These are phyloP conservation scores for Meteorus sp. DNA, from an alignment of 1,140 invertebrate species.

Conservation along the genomic window DNA sequence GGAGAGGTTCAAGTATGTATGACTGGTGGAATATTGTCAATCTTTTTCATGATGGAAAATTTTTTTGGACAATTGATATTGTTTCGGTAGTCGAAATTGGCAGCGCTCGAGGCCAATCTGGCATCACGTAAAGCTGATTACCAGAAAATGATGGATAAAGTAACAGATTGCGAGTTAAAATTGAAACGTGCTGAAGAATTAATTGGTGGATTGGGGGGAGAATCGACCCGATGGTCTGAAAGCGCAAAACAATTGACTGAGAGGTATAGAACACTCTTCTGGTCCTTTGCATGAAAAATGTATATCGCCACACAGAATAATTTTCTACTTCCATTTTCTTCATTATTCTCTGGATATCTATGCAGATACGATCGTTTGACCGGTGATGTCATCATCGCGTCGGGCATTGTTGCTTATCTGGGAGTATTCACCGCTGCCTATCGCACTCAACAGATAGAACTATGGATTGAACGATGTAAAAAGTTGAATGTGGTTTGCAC, in stretches of 20 bases:
- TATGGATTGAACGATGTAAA: constrained; percentile 73
- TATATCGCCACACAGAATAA: too few species aligned
- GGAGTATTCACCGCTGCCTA: constrained; percentile 86
- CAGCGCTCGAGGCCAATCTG: constrained; percentile 65
- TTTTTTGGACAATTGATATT: background rate
- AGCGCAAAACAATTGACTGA: constrained; percentile 75
- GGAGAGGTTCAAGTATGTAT: constrained; percentile 59
- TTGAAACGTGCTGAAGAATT: constrained; percentile 90
- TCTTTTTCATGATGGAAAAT: background rate
- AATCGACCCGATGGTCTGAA: constrained; percentile 80
- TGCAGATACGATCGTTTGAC: constrained; percentile 61
- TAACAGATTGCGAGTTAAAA: constrained; percentile 85
- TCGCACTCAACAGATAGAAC: constrained; percentile 68
- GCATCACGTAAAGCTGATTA: constrained; percentile 59
- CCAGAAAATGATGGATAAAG: constrained; percentile 76
- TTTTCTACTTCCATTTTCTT: constrained; percentile 6
- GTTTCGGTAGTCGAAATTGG: constrained; percentile 44
- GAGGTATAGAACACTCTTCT: constrained; percentile 51
- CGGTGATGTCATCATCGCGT: constrained; percentile 85
- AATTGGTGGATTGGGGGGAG: constrained; percentile 82
- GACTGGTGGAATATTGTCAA: too few species aligned
- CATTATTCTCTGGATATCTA: constrained; percentile 17
- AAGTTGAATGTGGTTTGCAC: constrained; percentile 75
- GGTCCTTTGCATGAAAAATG: background rate
- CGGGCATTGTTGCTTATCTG: constrained; percentile 87